Conservation (phyloP, 2,113 vertebrate species). For the Odontophorus gujanensis region DNA sequence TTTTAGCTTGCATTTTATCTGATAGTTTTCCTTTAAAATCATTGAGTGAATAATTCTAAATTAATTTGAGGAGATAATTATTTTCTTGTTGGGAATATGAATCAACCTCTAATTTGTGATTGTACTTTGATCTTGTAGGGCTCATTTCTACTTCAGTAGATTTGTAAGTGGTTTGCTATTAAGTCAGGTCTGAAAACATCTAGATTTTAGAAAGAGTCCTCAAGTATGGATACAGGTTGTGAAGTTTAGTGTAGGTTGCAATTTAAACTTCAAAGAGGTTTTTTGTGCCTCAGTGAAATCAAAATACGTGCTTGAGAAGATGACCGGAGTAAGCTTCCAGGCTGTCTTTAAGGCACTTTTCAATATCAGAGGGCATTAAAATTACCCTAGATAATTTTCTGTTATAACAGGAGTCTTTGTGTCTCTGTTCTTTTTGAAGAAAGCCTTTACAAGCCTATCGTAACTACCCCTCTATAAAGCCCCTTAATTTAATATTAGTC, state of each 20-base stretch:
- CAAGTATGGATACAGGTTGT: slow-evolving; percentile 7
- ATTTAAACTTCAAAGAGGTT: slow-evolving; percentile 55
- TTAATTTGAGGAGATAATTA: slow-evolving; percentile 5
- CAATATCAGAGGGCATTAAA: background rate
- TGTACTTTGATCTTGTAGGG: slow-evolving; percentile 59
- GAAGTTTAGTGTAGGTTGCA: background rate
- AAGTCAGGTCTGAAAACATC: background rate
- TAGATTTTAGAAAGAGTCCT: background rate
- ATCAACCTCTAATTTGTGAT: background rate
- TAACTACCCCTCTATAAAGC: background rate
- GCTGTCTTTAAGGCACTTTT: background rate
- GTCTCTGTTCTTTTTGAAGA: background rate
- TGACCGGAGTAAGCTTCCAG: background rate
- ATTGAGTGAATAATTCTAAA: background rate
- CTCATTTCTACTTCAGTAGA: slow-evolving; percentile 15
- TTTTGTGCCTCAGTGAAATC: background rate
- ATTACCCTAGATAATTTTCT: background rate
- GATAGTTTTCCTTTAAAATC: background rate
- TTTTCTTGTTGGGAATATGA: slow-evolving; percentile 4
- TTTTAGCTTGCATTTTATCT: background rate
- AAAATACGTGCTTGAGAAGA: background rate
- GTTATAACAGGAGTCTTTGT: background rate
- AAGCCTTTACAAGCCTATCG: background rate
- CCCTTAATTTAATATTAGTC: background rate
- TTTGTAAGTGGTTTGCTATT: slow-evolving; percentile 33